Percentiles rank a stretch among this genome's conserved stretches.
Evolutionary conservation across 2,113 vertebrate genomes (phyloP).

Genomic region (Myxocyprinus asiaticus): DNA sequence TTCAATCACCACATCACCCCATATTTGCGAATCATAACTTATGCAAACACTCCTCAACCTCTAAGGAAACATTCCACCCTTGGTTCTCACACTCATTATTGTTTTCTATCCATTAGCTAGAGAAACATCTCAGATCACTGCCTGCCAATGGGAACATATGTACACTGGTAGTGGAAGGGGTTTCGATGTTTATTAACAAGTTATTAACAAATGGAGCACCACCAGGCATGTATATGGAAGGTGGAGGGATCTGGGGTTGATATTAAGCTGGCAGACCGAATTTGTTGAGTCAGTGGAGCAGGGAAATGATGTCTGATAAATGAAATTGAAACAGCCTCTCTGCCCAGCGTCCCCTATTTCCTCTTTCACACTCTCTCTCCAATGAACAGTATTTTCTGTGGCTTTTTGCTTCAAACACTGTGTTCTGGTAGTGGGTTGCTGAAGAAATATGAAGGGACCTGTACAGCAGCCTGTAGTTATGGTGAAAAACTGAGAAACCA

Average conservation of each 20-base stretch:
- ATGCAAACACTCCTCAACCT: too few species aligned
- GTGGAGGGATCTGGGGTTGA: slow-evolving; percentile 18
- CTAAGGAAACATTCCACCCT: too few species aligned
- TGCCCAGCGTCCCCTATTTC: slow-evolving; percentile 28
- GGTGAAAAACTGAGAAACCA: slow-evolving; percentile 2
- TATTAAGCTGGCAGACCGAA: slow-evolving; percentile 36
- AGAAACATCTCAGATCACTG: background rate
- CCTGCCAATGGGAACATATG: slow-evolving; percentile 3
- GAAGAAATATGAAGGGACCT: background rate
- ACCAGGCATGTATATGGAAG: background rate
- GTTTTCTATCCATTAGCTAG: too few species aligned
- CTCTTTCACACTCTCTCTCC: slow-evolving; percentile 5
- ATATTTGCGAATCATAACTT: too few species aligned
- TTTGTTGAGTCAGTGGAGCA: slow-evolving; percentile 50
- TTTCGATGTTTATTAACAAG: slow-evolving; percentile 16
- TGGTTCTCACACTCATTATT: too few species aligned
- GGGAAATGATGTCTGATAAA: slow-evolving; percentile 53
- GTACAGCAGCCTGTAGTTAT: slow-evolving; percentile 11
- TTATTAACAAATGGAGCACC: slow-evolving; percentile 14
- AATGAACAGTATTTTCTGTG: slow-evolving; percentile 25
- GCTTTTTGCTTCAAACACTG: slow-evolving; percentile 28
- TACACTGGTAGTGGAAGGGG: background rate
- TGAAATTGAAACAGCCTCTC: slow-evolving; percentile 52
- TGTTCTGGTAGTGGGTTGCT: slow-evolving; percentile 7
- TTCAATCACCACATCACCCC: too few species aligned